Conservation (phyloP, 2,113 vertebrate genomes). For the Caranx ignobilis region DNA sequence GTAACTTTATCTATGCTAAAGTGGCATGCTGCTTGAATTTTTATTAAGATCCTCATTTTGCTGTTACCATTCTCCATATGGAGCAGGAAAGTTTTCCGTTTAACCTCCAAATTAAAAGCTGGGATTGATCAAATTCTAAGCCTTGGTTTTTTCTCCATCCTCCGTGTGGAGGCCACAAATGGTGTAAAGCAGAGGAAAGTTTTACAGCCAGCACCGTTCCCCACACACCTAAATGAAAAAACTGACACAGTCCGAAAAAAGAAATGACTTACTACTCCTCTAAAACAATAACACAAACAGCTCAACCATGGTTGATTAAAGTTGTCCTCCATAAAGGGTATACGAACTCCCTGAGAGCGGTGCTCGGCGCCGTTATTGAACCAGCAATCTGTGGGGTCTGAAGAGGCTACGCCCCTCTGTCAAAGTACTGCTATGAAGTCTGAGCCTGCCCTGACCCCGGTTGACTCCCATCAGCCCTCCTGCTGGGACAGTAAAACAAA, state of each 20-base stretch:
- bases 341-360: constrained; percentile 52
- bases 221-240: constrained; percentile 38
- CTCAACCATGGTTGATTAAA: constrained; percentile 70
- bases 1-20: constrained; percentile 54
- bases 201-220: constrained; percentile 13
- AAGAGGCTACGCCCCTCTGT: constrained; percentile 75
- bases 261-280: constrained; percentile 55
- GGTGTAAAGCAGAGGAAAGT: constrained; percentile 12
- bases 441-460: constrained; percentile 76
- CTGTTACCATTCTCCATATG: constrained; percentile 27
- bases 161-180: not conserved
- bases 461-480: constrained; percentile 80
- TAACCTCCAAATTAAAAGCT: constrained; percentile 46
- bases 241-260: constrained; percentile 39
- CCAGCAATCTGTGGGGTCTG: constrained; percentile 79
- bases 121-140: constrained; percentile 4
- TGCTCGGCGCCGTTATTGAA: constrained; percentile 71
- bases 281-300: constrained; percentile 68
- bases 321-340: constrained; percentile 78
- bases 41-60: constrained; percentile 59
- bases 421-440: constrained; percentile 70
- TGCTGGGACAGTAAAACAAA: constrained; percentile 84
- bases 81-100: constrained; percentile 33
- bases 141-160: constrained; percentile 10
- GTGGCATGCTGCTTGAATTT: constrained; percentile 51